Conservation (phyloP, 2,797 vertebrate species). For the Eulemur coronatus region DNA sequence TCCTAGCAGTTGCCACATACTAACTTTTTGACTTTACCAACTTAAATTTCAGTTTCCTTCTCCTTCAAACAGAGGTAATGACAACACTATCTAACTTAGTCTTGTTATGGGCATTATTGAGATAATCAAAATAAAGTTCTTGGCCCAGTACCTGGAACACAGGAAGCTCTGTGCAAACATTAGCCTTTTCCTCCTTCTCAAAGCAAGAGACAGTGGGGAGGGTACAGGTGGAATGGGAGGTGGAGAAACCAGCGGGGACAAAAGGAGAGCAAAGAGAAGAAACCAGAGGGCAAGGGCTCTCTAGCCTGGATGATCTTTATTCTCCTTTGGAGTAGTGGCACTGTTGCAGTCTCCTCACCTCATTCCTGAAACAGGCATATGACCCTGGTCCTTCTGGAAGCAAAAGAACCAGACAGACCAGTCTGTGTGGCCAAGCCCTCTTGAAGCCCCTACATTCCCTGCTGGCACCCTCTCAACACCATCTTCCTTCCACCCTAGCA, state of each 20-base stretch:
- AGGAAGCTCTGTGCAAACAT: neutral
- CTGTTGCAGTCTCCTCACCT: neutral
- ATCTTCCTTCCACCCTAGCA: neutral
- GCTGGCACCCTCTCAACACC: neutral
- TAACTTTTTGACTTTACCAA: neutral
- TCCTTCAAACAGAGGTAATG: neutral
- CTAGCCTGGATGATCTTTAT: neutral
- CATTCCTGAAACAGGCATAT: neutral
- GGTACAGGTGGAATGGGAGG: neutral
- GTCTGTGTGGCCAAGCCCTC: neutral
- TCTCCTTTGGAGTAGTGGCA: neutral
- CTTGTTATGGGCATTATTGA: neutral
- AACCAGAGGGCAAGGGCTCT: neutral
- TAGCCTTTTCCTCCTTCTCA: neutral
- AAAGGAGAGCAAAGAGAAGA: neutral
- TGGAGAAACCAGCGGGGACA: neutral
- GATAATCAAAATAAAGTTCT: neutral
- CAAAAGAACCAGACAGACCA: neutral
- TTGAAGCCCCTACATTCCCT: neutral
- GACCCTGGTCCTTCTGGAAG: neutral
- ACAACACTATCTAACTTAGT: neutral
- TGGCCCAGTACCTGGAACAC: neutral
- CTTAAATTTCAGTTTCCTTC: constrained; percentile 30
- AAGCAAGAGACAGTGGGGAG: neutral
- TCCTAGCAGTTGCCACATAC: neutral